phyloP scores from a whole-genome alignment of 2,888 invertebrate genomes.

The Netelia inedita region DNA sequence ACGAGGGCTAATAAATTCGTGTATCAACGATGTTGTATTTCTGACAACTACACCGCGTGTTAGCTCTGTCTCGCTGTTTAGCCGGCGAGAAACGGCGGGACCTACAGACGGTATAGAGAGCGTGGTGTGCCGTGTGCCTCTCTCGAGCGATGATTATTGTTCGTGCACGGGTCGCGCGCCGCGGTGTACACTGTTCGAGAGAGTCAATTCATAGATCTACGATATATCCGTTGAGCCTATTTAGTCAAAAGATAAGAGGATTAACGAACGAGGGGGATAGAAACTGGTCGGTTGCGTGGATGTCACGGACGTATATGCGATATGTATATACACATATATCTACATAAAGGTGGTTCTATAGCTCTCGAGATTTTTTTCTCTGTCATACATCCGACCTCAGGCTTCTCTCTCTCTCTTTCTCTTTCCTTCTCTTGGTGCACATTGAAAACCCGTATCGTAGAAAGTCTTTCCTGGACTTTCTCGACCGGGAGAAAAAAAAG shows the following conservation, averaged over 20 bases:
- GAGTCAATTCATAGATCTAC: slow-evolving; percentile 70
- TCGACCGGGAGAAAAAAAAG: background rate
- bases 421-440: background rate
- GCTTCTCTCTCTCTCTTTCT: background rate
- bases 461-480: slow-evolving; percentile 35
- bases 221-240: slow-evolving; percentile 69
- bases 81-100: background rate
- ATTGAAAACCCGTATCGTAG: background rate
- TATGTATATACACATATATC: slow-evolving; percentile 10
- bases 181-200: slow-evolving; percentile 49
- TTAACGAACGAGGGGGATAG: slow-evolving; percentile 63
- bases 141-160: slow-evolving; percentile 60
- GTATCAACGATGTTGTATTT: slow-evolving; percentile 36
- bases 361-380: slow-evolving; percentile 43
- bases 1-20: slow-evolving; percentile 31
- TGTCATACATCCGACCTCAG: slow-evolving; percentile 3
- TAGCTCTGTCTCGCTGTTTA: slow-evolving; percentile 1
- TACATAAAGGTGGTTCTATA: slow-evolving; percentile 18
- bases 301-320: background rate
- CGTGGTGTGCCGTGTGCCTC: slow-evolving; percentile 8
- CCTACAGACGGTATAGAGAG: background rate
- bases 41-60: slow-evolving; percentile 9
- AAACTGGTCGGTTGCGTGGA: slow-evolving; percentile 49
- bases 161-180: slow-evolving; percentile 51
- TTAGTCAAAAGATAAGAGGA: slow-evolving; percentile 72